A percentile compares a stretch with the other conserved stretches of the same genome.
phyloP scores from a whole-genome alignment of 2,888 invertebrate species.

The Apoda limacodes region DNA sequence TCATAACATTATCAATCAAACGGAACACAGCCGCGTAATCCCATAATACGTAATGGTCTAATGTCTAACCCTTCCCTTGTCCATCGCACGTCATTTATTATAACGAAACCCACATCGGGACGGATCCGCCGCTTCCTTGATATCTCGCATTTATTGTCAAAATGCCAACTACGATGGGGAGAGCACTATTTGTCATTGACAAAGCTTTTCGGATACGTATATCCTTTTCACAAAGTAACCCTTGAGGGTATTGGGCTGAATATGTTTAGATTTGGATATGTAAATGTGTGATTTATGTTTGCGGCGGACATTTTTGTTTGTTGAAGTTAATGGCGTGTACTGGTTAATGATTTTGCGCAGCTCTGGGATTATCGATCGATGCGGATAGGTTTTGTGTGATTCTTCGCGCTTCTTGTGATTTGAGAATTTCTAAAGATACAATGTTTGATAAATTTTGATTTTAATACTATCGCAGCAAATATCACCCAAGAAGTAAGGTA shows the following conservation, averaged over 20 bases:
- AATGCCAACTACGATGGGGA: conserved; percentile 53
- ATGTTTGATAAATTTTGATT: no score
- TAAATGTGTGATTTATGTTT: conserved; percentile 17
- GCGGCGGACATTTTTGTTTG: neutral
- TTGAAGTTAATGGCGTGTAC: conserved; percentile 2
- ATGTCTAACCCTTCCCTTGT: conserved; percentile 55
- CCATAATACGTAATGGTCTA: conserved; percentile 33
- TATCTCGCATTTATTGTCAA: conserved; percentile 66
- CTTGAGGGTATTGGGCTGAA: conserved; percentile 35
- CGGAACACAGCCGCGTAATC: conserved; percentile 27
- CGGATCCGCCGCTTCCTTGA: conserved; percentile 42
- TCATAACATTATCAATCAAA: conserved; percentile 46
- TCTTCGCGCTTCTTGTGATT: no score
- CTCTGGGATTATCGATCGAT: no score
- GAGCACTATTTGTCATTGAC: conserved; percentile 64
- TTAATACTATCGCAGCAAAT: no score
- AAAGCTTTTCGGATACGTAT: conserved; percentile 46
- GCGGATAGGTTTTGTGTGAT: no score
- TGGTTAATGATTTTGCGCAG: neutral
- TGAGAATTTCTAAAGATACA: no score
- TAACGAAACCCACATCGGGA: conserved; percentile 38
- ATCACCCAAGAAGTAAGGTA: no score
- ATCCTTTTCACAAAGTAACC: conserved; percentile 35
- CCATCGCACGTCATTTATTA: conserved; percentile 64
- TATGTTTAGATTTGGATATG: conserved; percentile 20